phyloP scores from a whole-genome alignment of 2,113 vertebrate species.

The Lampris incognitus region DNA sequence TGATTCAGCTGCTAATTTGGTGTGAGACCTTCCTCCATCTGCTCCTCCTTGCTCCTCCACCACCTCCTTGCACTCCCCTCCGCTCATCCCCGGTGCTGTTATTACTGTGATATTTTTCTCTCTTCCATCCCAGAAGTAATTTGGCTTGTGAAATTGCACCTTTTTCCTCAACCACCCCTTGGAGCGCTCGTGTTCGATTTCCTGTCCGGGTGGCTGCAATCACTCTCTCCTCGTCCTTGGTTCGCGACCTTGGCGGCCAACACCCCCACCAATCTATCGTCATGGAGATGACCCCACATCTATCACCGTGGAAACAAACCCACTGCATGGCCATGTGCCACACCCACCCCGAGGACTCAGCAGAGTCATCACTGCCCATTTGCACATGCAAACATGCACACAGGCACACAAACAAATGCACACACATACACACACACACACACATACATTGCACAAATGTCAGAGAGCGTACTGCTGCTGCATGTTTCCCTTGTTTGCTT shows the following conservation, averaged over 20 bases:
- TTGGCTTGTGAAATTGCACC: conserved; percentile 81
- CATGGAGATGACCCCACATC: conserved; percentile 78
- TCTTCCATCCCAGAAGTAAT: conserved; percentile 80
- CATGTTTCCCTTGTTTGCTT: conserved; percentile 43
- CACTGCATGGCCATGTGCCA: conserved; percentile 52
- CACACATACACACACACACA: neutral
- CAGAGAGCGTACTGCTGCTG: conserved; percentile 1
- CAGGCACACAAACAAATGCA: conserved; percentile 19
- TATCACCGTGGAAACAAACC: conserved; percentile 74
- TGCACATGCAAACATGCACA: conserved; percentile 5
- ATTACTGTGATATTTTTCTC: conserved; percentile 79
- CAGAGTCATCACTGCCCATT: conserved; percentile 24
- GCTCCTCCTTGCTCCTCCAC: conserved; percentile 22
- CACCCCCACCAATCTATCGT: conserved; percentile 70
- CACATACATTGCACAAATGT: conserved; percentile 28
- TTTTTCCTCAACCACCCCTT: conserved; percentile 63
- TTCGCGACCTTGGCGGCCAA: conserved; percentile 74
- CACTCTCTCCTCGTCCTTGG: conserved; percentile 78
- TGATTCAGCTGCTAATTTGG: conserved; percentile 66
- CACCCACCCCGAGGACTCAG: conserved; percentile 60
- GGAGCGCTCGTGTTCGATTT: conserved; percentile 81
- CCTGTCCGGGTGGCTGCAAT: conserved; percentile 81
- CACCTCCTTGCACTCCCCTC: conserved; percentile 33
- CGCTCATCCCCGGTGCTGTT: conserved; percentile 58
- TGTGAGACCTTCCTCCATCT: conserved; percentile 56